A percentile compares a stretch with the other conserved stretches of the same genome.
phyloP scores from a whole-genome alignment of 2,797 vertebrate species.

The Phoeniculus purpureus region DNA sequence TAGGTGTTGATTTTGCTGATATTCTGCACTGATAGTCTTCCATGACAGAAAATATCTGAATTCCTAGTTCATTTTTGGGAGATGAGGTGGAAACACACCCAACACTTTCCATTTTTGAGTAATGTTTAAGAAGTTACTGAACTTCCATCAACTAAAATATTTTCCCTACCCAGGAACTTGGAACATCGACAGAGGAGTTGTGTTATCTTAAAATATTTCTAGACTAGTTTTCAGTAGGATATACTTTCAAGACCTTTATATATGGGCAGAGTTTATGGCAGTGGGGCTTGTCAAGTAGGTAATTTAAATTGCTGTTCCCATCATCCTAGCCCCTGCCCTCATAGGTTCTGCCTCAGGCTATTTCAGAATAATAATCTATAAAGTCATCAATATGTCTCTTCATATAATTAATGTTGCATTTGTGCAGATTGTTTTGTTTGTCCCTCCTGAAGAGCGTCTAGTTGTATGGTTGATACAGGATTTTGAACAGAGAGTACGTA shows the following conservation, averaged over 20 bases:
- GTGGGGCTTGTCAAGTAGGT: background rate
- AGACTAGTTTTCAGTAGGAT: background rate
- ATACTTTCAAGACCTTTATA: background rate
- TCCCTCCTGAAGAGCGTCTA: background rate
- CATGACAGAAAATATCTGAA: background rate
- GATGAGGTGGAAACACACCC: background rate
- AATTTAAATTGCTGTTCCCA: background rate
- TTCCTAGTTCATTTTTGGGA: background rate
- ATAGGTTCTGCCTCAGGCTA: background rate
- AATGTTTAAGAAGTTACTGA: background rate
- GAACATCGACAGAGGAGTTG: background rate
- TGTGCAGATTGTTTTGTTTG: background rate
- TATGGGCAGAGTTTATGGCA: background rate
- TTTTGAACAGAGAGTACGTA: background rate
- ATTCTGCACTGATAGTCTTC: background rate
- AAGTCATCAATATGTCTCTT: background rate
- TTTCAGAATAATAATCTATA: background rate
- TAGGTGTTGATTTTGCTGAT: background rate
- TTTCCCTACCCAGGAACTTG: background rate
- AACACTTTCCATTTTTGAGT: background rate
- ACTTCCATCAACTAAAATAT: background rate
- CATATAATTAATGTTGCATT: background rate
- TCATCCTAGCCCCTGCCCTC: background rate
- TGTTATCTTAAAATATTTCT: background rate
- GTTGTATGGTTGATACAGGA: background rate